Percentiles rank a stretch among this genome's conserved stretches.
phyloP scores from a whole-genome alignment of 2,797 vertebrate species.

The Garrulus glandarius region DNA sequence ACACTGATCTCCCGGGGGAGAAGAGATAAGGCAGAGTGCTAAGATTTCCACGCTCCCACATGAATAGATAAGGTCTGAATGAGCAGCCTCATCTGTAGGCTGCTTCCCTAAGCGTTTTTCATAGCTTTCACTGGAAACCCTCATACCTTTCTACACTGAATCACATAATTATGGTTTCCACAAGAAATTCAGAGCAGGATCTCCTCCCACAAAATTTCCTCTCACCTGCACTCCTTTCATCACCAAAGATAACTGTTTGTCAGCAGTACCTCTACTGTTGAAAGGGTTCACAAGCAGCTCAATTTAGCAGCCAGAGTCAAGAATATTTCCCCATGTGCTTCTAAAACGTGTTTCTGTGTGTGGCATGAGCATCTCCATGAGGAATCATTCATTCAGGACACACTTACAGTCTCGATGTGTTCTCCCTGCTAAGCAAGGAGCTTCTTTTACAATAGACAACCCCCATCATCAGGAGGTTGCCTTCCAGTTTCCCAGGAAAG shows the following conservation, averaged over 20 bases:
- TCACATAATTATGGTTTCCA: constrained; percentile 44
- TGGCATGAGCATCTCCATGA: background rate
- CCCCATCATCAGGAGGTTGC: background rate
- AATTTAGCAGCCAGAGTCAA: background rate
- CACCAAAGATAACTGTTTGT: constrained; percentile 5
- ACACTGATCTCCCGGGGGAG: background rate
- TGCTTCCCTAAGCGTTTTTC: constrained; percentile 5
- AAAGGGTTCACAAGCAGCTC: constrained; percentile 3
- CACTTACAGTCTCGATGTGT: background rate
- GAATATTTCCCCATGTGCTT: background rate
- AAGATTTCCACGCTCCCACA: constrained; percentile 22
- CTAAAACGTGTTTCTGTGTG: background rate
- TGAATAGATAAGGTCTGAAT: constrained; percentile 51
- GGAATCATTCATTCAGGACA: background rate
- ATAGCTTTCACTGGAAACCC: constrained; percentile 12
- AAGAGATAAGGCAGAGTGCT: constrained; percentile 42
- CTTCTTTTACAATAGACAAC: background rate
- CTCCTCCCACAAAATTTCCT: constrained; percentile 54
- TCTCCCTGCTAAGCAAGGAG: background rate
- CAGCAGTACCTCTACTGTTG: background rate
- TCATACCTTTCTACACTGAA: background rate
- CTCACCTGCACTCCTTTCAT: constrained; percentile 50
- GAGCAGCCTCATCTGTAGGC: constrained; percentile 11
- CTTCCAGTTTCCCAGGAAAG: background rate
- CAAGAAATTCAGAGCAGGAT: constrained; percentile 36